Percentiles rank a stretch among this genome's conserved stretches.
Conservation (phyloP, 2,797 vertebrate species). For the Carapus acus region DNA sequence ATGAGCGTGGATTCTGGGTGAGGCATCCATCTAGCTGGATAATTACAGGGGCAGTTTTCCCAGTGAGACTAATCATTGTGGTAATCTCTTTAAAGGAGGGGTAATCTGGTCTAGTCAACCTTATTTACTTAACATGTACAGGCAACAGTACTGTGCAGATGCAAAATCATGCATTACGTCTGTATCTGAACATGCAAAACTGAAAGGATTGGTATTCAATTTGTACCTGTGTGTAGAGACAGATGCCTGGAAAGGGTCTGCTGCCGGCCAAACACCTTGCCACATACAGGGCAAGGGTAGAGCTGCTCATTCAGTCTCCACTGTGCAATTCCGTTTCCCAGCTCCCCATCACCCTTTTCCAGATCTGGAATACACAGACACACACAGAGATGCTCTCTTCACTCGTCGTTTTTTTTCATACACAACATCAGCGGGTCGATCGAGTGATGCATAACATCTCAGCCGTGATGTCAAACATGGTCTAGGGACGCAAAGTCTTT, state of each 20-base stretch:
- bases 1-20: slow-evolving; percentile 16
- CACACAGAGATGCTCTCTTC: slow-evolving; percentile 9
- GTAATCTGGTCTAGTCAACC: slow-evolving; percentile 72
- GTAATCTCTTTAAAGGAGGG: slow-evolving; percentile 75
- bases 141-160: slow-evolving; percentile 21
- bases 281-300: slow-evolving; percentile 91
- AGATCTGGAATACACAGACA: slow-evolving; percentile 69
- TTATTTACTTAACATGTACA: slow-evolving; percentile 63
- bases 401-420: slow-evolving; percentile 15
- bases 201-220: slow-evolving; percentile 67
- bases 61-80: slow-evolving; percentile 72
- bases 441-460: slow-evolving; percentile 14
- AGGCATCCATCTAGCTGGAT: slow-evolving; percentile 62
- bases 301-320: slow-evolving; percentile 95
- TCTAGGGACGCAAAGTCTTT: neutral
- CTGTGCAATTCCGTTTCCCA: slow-evolving; percentile 82
- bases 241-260: slow-evolving; percentile 97
- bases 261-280: slow-evolving; percentile 97
- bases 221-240: slow-evolving; percentile 93
- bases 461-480: slow-evolving; percentile 3
- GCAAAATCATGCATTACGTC: slow-evolving; percentile 10
- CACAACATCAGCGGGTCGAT: slow-evolving; percentile 20
- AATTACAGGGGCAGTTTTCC: slow-evolving; percentile 72
- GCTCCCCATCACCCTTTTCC: slow-evolving; percentile 83
- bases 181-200: slow-evolving; percentile 10